These are phyloP conservation scores for Pantherophis vulpinus DNA, from an alignment of 2,797 vertebrate genomes.

Conservation along the genomic window DNA sequence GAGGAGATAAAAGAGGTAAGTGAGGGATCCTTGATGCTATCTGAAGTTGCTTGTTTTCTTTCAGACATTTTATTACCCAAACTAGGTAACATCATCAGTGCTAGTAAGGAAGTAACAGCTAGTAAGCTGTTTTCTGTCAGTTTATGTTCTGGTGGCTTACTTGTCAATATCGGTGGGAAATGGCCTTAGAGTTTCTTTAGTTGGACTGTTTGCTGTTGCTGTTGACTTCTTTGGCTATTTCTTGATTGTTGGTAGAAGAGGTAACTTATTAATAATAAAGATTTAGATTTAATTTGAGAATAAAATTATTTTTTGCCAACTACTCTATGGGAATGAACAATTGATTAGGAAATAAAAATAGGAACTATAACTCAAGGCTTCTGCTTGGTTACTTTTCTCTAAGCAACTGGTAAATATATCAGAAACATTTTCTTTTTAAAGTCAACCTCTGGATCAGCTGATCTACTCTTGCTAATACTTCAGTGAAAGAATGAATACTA, in stretches of 20 bases:
- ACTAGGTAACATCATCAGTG: neutral
- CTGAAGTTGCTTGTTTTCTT: neutral
- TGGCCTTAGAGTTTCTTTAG: neutral
- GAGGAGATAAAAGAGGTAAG: constrained; percentile 72
- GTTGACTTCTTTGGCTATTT: neutral
- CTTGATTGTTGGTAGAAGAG: constrained; percentile 44
- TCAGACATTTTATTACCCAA: neutral
- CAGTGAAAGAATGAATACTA: neutral
- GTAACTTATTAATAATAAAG: constrained; percentile 36
- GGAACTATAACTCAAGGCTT: neutral
- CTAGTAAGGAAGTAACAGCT: neutral
- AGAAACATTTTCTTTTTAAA: neutral
- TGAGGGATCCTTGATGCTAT: neutral
- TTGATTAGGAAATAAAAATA: neutral
- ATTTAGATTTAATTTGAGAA: neutral
- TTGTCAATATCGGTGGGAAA: neutral
- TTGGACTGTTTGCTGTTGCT: neutral
- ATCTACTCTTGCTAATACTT: neutral
- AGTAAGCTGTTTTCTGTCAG: neutral
- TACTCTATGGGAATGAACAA: neutral
- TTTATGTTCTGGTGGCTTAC: neutral
- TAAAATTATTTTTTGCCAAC: neutral
- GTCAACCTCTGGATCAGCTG: neutral
- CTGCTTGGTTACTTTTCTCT: neutral
- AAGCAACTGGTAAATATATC: neutral